These are phyloP conservation scores for Apus apus DNA, from an alignment of 2,113 vertebrate genomes.

Conservation along the genomic window DNA sequence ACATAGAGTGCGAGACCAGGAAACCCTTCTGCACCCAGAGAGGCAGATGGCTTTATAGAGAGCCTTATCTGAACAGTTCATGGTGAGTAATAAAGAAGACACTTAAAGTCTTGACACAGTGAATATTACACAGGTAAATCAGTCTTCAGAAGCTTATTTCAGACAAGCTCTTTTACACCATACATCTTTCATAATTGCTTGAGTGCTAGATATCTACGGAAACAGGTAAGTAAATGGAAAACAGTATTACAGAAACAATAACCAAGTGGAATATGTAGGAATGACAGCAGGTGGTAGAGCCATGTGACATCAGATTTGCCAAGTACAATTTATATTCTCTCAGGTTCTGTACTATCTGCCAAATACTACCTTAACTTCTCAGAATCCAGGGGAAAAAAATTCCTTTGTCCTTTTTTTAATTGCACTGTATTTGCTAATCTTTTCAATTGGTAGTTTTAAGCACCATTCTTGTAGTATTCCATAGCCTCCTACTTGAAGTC, in stretches of 20 bases:
- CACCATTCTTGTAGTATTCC: neutral
- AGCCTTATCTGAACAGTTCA: neutral
- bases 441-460: neutral
- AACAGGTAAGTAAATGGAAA: neutral
- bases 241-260: neutral
- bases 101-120: neutral
- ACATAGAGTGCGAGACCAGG: neutral
- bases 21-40: neutral
- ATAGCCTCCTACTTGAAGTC: neutral
- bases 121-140: neutral
- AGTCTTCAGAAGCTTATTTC: neutral
- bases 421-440: neutral
- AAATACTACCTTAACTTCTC: conserved; percentile 8
- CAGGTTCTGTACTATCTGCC: neutral
- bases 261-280: neutral
- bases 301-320: neutral
- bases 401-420: neutral
- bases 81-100: neutral
- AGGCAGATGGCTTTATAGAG: neutral
- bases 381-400: neutral
- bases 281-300: neutral
- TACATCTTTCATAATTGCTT: neutral
- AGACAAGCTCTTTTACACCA: neutral
- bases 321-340: neutral
- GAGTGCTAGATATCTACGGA: neutral